Conservation (phyloP, 2,797 vertebrate genomes). For the Loriculus beryllinus region DNA sequence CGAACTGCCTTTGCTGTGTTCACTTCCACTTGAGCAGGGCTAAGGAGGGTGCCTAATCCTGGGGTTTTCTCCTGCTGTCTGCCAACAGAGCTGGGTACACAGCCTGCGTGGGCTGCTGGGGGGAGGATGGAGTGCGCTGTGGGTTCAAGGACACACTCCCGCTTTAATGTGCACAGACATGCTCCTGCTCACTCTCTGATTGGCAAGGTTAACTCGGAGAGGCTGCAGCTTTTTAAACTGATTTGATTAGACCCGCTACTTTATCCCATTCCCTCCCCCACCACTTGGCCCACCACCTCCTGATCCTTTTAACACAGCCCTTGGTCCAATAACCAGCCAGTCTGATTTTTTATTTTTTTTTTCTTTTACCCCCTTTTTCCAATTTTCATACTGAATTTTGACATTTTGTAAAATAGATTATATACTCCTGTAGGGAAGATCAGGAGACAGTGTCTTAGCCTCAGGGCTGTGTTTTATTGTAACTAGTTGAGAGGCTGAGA, state of each 20-base stretch:
- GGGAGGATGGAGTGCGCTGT: neutral
- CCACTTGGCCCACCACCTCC: constrained; percentile 70
- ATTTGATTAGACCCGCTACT: constrained; percentile 89
- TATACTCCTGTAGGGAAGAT: constrained; percentile 35
- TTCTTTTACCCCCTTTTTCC: neutral
- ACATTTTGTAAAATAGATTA: constrained; percentile 66
- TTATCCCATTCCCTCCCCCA: constrained; percentile 72
- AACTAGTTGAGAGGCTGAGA: neutral
- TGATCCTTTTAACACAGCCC: constrained; percentile 90
- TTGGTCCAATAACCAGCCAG: constrained; percentile 59
- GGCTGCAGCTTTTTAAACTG: constrained; percentile 81
- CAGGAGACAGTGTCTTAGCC: constrained; percentile 3
- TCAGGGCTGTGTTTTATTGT: neutral
- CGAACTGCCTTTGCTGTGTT: constrained; percentile 10
- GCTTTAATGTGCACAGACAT: constrained; percentile 85
- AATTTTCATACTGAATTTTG: constrained; percentile 65
- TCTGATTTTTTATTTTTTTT: neutral
- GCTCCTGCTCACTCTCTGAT: constrained; percentile 79
- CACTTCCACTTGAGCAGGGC: constrained; percentile 23
- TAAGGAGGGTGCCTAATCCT: constrained; percentile 51
- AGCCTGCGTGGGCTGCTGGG: constrained; percentile 19
- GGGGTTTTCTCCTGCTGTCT: neutral
- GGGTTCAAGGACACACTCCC: constrained; percentile 86
- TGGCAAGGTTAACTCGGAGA: constrained; percentile 88
- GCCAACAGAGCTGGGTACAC: neutral